These are phyloP conservation scores for Poeciliopsis retropinna DNA, from an alignment of 2,113 vertebrate species.

Conservation along the genomic window DNA sequence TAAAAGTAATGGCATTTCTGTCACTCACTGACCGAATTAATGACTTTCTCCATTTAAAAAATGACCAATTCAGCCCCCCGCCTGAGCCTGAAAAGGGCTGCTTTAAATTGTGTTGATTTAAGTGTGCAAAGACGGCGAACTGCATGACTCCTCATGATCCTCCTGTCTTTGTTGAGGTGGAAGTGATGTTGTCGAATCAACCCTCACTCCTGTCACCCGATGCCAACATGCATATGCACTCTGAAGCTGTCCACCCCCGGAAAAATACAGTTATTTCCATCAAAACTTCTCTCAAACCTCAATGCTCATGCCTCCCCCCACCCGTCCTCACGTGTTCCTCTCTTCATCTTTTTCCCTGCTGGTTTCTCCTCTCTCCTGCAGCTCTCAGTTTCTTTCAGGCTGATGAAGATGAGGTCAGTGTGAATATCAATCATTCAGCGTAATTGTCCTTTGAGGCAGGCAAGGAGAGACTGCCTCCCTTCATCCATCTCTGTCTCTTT, in stretches of 20 bases:
- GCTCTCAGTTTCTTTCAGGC: slow-evolving; percentile 47
- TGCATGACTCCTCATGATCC: slow-evolving; percentile 57
- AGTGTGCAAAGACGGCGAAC: slow-evolving; percentile 57
- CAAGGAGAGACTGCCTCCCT: slow-evolving; percentile 67
- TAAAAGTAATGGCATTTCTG: slow-evolving; percentile 43
- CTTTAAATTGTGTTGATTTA: slow-evolving; percentile 9
- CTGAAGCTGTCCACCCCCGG: slow-evolving; percentile 13
- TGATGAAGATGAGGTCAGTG: slow-evolving; percentile 67
- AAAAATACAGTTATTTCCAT: slow-evolving; percentile 45
- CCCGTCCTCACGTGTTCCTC: slow-evolving; percentile 6
- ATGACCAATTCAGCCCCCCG: slow-evolving; percentile 39
- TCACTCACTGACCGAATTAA: slow-evolving; percentile 57
- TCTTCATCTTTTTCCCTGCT: slow-evolving; percentile 22
- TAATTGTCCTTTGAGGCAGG: slow-evolving; percentile 79
- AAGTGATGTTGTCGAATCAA: slow-evolving; percentile 57
- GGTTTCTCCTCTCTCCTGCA: slow-evolving; percentile 24
- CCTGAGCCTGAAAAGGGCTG: slow-evolving; percentile 7
- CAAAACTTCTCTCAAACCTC: slow-evolving; percentile 12
- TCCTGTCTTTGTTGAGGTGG: slow-evolving; percentile 67
- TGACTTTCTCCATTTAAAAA: slow-evolving; percentile 52
- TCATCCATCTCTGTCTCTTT: slow-evolving; percentile 68
- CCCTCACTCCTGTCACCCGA: slow-evolving; percentile 37
- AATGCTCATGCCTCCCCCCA: slow-evolving; percentile 25
- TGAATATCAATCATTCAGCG: slow-evolving; percentile 75
- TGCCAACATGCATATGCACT: slow-evolving; percentile 23